Base-by-base conservation (phyloP, 2,113 vertebrate species). In the Myxocyprinus asiaticus region DNA sequence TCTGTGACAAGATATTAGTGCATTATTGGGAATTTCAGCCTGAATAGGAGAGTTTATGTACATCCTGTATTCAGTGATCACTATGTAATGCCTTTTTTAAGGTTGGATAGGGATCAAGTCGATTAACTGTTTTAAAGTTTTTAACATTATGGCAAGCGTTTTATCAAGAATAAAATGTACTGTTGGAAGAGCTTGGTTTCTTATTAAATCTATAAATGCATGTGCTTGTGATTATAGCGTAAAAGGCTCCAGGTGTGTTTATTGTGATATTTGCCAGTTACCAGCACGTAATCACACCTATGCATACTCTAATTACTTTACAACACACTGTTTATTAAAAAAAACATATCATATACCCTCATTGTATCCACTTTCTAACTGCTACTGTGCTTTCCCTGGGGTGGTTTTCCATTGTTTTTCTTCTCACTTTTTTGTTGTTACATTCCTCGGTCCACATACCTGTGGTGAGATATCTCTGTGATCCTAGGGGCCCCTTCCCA, bases 261-360 rank as follows among this genome's bases (percentile, higher is more conserved):
- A 33, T 33, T 33, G 22, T 33, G 22, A n/a, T n/a, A n/a, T n/a
- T n/a, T n/a, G n/a, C n/a, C 22, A 77, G 45, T 33, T 33, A 33
- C 22, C 22, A 3, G 22, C 22, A 33, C 22, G 3, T 3, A 33
- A 33, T 33, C 22, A 33, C 22, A 62, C 48, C 44, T 77, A 71
- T 77, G 62, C 14, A 48, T 58, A 53, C 61, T 56, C 12, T 9
- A 14, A 14, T 67, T 3, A 22, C n/a, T 11, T 82, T 59, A 15
- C 3, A 3, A 43, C 10, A 75, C 56, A 47, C 33, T 45, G 9
- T 53, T 66, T 2, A 4, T 65, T 69, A 77, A 5, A 51, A n/a
- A 82, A 61, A 72, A 10, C 42, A 81, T 7, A 3, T n/a, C 50
- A 43, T 70, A 45, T 58, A 42, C 44, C 44, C 12, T 3, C 44